These are phyloP conservation scores for Aphelocoma coerulescens DNA, from an alignment of 2,113 vertebrate genomes.

Conservation along the genomic window DNA sequence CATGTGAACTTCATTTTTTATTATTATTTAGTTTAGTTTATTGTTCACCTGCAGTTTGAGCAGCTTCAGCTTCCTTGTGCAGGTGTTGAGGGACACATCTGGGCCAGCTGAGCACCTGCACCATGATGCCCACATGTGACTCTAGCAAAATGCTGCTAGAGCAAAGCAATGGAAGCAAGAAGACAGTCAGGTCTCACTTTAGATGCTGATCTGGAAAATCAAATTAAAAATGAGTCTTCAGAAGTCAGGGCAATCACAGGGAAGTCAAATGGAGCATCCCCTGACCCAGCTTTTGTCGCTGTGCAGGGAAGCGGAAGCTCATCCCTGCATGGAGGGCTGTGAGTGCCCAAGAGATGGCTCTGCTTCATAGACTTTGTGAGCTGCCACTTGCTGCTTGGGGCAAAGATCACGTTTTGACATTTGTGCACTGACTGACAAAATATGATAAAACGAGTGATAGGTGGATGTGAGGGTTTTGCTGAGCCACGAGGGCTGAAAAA, in stretches of 20 bases:
- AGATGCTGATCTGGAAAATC: slow-evolving; percentile 18
- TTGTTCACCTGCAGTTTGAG: neutral
- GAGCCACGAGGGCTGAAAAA: neutral
- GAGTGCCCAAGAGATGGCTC: neutral
- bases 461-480: neutral
- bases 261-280: neutral
- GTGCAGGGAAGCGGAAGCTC: neutral
- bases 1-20: neutral
- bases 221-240: neutral
- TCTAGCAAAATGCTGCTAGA: neutral
- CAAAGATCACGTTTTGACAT: neutral
- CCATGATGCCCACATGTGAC: accelerated
- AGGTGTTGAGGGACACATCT: neutral
- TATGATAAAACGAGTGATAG: neutral
- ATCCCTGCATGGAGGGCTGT: neutral
- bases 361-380: neutral
- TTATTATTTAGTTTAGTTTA: neutral
- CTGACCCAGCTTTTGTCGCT: neutral
- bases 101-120: neutral
- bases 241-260: neutral
- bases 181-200: neutral
- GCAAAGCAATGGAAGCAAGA: neutral
- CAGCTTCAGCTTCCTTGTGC: neutral
- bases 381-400: neutral
- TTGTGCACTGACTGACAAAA: neutral